Evolutionary conservation across 2,113 vertebrate species (phyloP), one percentile per base, ranked within the genome.

Genomic region (Balaeniceps rex): DNA sequence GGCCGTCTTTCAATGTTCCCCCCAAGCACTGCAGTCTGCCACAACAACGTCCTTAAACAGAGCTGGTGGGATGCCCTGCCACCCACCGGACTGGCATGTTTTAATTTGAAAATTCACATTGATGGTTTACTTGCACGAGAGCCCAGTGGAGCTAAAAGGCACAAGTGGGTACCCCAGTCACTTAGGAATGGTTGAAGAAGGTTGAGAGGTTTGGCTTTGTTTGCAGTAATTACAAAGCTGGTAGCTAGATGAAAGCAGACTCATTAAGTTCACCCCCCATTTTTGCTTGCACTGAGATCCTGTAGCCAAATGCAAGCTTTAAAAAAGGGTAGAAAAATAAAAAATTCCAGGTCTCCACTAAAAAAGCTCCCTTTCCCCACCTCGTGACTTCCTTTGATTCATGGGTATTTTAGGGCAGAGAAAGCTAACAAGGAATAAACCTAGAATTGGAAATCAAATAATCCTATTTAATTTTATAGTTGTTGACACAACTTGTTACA

Each of bases 401-500:
- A n/a, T 15, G 7, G 60, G 46, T 87, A 34, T 18, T 87, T 61
- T 60, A 94, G 82, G 97, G 71, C 82, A 94, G 65, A 83, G 79
- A 94, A 93, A 94, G 54, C 92, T 94, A 94, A 96, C 86, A 91
- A 89, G 63, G 34, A 88, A 90, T 78, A 76, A 78, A 85, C 23
- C 63, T 85, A 93, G 80, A 90, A 90, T 10, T 83, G 68, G 60
- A 93, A 97, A 93, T 86, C 80, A 95, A 95, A 87, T 89, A 96
- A 97, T 89, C 80, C 95, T 83, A 85, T 96, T 98, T 97, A 98
- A 98, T 98, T 97, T 98, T 98, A 97, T 95, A 96, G 95, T 96
- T 98, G 98, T 98, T 98, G 98, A 97, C 97, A 97, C 97, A 98
- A 98, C 97, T 97, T 97, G 97, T 93, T 98, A 98, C 97, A 98